These are phyloP conservation scores for Alosa sapidissima DNA, from an alignment of 2,797 vertebrate species.

Conservation along the genomic window DNA sequence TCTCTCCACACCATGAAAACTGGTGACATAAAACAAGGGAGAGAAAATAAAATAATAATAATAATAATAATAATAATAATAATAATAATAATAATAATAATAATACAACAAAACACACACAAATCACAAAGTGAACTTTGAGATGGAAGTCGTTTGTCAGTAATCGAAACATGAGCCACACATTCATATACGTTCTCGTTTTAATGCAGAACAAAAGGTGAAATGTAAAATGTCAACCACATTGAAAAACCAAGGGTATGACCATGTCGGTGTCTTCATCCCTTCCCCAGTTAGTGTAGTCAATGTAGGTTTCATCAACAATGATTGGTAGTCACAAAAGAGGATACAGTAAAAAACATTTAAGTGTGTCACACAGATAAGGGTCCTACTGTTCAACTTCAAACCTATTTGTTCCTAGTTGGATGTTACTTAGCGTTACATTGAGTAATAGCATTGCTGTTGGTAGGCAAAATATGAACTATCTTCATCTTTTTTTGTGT, in stretches of 20 bases:
- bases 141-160: conserved; percentile 21
- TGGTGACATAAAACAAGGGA: conserved; percentile 9
- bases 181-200: conserved; percentile 45
- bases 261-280: conserved; percentile 35
- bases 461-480: conserved; percentile 51
- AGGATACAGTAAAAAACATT: conserved; percentile 51
- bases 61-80: too few species aligned
- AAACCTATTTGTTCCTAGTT: conserved; percentile 46
- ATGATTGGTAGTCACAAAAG: conserved; percentile 52
- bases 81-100: neutral
- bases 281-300: conserved; percentile 38
- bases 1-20: conserved; percentile 20
- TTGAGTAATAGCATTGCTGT: conserved; percentile 48
- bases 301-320: conserved; percentile 45
- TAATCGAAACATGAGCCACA: conserved; percentile 44
- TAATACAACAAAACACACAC: neutral
- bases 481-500: conserved; percentile 27
- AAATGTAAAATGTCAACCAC: conserved; percentile 54
- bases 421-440: conserved; percentile 45
- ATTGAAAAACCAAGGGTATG: conserved; percentile 45
- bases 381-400: conserved; percentile 39
- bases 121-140: conserved; percentile 3
- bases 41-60: neutral
- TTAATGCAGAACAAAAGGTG: conserved; percentile 56
- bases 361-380: conserved; percentile 50